Evolutionary conservation across 2,888 invertebrate species (phyloP).

Genomic region (Drosophila anomalipes): DNA sequence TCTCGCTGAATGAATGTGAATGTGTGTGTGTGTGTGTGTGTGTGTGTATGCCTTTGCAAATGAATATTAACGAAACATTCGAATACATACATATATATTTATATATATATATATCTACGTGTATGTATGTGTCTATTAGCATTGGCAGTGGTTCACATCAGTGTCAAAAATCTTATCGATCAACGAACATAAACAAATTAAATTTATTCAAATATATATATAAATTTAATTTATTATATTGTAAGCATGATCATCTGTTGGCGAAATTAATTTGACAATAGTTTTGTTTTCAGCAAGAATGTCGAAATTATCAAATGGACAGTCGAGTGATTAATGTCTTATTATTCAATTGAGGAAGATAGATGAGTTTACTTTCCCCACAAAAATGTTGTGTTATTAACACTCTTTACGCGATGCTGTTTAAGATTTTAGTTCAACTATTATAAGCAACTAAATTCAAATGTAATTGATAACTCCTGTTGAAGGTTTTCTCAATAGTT

Average conservation of each 20-base stretch:
- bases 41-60: conserved; percentile 16
- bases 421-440: not conserved
- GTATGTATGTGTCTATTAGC: conserved; percentile 12
- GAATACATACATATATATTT: not conserved
- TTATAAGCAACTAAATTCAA: not conserved
- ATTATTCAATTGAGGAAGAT: not conserved
- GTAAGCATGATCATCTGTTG: not conserved
- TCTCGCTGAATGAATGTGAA: conserved; percentile 17
- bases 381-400: not conserved
- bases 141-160: conserved; percentile 24
- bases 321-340: not conserved
- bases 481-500: not conserved
- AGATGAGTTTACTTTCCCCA: not conserved
- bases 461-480: not conserved
- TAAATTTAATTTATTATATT: not conserved
- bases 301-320: not conserved
- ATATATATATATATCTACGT: not conserved
- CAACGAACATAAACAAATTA: not conserved
- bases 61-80: conserved; percentile 38
- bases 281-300: not conserved
- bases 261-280: not conserved
- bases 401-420: not conserved
- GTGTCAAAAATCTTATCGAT: not conserved
- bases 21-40: not conserved
- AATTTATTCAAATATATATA: not conserved